Percentiles rank a stretch among this genome's conserved stretches.
Conservation (phyloP, 2,888 invertebrate species). For the Tetragonisca angustula region DNA sequence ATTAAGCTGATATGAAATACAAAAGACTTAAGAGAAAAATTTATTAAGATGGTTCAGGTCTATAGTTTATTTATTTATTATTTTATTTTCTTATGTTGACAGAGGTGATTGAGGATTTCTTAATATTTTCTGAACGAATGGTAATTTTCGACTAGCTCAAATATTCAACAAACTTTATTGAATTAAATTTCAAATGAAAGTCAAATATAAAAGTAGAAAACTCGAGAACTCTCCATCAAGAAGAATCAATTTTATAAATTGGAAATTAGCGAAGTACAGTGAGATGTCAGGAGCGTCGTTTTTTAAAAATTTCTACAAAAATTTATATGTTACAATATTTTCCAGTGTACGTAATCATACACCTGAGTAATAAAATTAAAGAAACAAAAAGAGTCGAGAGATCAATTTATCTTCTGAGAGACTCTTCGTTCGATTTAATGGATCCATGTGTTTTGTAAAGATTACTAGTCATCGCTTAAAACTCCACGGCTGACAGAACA, state of each 20-base stretch:
- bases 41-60: background rate
- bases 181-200: background rate
- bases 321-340: background rate
- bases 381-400: background rate
- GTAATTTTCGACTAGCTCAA: background rate
- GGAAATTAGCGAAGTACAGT: background rate
- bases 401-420: background rate
- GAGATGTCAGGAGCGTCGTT: background rate
- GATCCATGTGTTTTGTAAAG: background rate
- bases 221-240: background rate
- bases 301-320: accelerated
- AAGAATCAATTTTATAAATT: background rate
- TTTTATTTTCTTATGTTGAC: background rate
- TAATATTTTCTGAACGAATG: too few relatives aligned
- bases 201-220: background rate
- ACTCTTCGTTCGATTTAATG: background rate
- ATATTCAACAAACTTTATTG: background rate
- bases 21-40: background rate
- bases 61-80: background rate
- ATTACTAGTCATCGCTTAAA: background rate
- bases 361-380: background rate
- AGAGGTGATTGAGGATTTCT: background rate
- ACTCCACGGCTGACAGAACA: background rate
- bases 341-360: background rate
- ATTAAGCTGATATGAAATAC: background rate